Percentiles rank a stretch among this genome's conserved stretches.
Conservation (phyloP, 2,113 vertebrate genomes). For the Pedionomus torquatus region DNA sequence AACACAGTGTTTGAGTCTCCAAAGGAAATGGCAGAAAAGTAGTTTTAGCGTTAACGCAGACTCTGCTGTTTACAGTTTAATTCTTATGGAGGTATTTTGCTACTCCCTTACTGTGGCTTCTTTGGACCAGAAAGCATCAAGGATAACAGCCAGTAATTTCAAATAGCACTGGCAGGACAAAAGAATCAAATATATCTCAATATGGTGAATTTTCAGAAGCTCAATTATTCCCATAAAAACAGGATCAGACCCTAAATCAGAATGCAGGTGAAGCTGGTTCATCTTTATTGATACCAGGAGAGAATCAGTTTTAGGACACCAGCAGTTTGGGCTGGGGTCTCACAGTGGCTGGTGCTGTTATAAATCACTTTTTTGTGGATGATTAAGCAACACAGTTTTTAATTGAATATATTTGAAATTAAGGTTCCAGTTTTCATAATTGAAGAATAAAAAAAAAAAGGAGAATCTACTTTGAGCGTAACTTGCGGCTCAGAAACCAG, state of each 20-base stretch:
- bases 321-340: neutral
- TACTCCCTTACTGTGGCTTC: neutral
- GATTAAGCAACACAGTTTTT: neutral
- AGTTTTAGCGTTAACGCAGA: neutral
- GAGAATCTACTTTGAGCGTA: neutral
- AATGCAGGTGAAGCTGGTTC: neutral
- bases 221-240: neutral
- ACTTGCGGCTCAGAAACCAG: neutral
- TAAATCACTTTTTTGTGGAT: neutral
- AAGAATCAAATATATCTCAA: neutral
- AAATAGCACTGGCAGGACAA: neutral
- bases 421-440: neutral
- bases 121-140: neutral
- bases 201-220: neutral
- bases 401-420: neutral
- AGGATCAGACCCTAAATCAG: neutral
- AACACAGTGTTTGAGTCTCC: neutral
- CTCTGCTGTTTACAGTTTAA: neutral
- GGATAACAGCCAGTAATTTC: neutral
- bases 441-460: neutral
- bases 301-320: neutral
- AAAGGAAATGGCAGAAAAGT: slow-evolving; percentile 11
- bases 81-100: neutral
- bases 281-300: neutral
- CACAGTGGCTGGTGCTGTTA: neutral